Evolutionary conservation across 2,888 invertebrate genomes (phyloP), one percentile per base, ranked within the genome.

Genomic region (Bombylius major): DNA sequence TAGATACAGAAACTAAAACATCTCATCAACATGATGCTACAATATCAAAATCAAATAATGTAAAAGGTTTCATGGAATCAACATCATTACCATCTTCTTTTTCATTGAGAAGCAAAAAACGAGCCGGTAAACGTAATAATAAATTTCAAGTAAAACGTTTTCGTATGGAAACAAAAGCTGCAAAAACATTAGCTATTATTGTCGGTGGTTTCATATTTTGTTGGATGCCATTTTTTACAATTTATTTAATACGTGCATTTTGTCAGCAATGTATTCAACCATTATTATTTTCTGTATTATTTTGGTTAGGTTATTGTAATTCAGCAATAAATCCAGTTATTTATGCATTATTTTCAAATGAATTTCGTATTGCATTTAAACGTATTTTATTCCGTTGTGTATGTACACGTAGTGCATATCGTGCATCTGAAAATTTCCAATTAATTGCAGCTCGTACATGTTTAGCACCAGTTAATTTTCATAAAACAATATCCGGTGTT

Each of bases 291-390:
- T 90, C 92, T 23, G 82, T 95, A 49, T 82, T 95, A 47, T 96
- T 97, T 76, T 98, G 97, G 96, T 79, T 98, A 55, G 98, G 97
- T 9, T 97, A 97, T 75, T 93, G 94, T 76, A 97, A 97, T 74
- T 93, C 93, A 5, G 96, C 95, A 46, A 87, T 96, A 64, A 97
- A 96, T 71, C 96, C 96, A 0, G 82, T 92, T 64, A 93, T 96
- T 62, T 96, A 96, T 73, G 95, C 94, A 4, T 80, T 94, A 58
- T 95, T 95, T 76, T 92, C 93, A 51, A 88, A 90, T 71, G 95
- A 96, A 75, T 96, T 95, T 76, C 84, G 95, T 61, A 89, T 89
- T 69, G 95, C 95, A 50, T 96, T 96, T 77, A 92, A 92, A 75
- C 84, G 88, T 62, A 92, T 96, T 63, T 84, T 95, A 63, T 92